Conservation (phyloP, 2,888 invertebrate genomes). For the Torymus auratus region DNA sequence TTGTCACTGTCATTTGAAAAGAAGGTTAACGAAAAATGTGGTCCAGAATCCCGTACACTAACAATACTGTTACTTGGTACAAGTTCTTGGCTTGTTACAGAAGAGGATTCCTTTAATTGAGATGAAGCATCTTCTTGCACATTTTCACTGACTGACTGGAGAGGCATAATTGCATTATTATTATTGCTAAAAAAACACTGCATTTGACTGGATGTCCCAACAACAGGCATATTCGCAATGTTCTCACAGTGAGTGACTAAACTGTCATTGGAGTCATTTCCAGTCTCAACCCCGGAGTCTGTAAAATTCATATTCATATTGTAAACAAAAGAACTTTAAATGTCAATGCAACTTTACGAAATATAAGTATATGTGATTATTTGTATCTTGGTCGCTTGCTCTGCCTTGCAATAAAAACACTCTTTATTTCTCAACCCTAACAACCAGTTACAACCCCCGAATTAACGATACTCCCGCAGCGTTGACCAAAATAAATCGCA, state of each 20-base stretch:
- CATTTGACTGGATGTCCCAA: conserved; percentile 12
- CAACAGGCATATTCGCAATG: conserved; percentile 22
- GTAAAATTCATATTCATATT: conserved; percentile 73
- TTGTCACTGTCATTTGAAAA: not conserved
- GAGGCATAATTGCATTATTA: conserved; percentile 9
- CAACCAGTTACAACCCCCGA: too few relatives aligned
- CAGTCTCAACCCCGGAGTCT: conserved; percentile 86
- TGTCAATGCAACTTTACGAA: not conserved
- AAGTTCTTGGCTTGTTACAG: not conserved
- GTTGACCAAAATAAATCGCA: too few relatives aligned
- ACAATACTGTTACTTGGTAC: conserved; percentile 42
- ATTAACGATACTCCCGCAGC: too few relatives aligned
- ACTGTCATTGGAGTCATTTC: conserved; percentile 84
- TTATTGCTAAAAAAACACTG: not conserved
- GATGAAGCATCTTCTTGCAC: not conserved
- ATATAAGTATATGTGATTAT: too few relatives aligned
- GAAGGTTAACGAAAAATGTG: conserved; percentile 7
- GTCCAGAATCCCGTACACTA: conserved; percentile 19
- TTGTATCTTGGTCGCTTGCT: too few relatives aligned
- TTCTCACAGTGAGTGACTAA: conserved; percentile 65
- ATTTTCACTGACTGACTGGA: conserved; percentile 8
- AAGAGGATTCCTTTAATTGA: not conserved
- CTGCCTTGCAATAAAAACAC: too few relatives aligned
- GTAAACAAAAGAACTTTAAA: not conserved
- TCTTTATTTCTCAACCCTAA: too few relatives aligned